Evolutionary conservation across 2,888 invertebrate genomes (phyloP).

Genomic region (Ormyrus thymus): DNA sequence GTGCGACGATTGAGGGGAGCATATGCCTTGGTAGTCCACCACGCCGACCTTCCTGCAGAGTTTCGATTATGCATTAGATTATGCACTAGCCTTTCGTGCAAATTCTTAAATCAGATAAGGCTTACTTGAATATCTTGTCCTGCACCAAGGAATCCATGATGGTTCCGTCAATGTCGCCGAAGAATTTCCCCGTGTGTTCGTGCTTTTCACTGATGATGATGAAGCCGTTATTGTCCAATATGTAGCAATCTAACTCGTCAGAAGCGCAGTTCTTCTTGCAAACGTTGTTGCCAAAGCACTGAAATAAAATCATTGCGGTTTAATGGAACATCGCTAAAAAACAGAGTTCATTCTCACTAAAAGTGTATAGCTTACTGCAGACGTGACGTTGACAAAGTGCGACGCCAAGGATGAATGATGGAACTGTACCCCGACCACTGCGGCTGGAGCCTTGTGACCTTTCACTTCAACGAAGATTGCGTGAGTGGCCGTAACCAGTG

Average conservation of each 20-base stretch:
- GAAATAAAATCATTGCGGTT: constrained; percentile 62
- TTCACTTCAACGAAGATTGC: constrained; percentile 91
- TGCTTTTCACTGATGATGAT: constrained; percentile 92
- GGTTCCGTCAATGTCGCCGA: constrained; percentile 95
- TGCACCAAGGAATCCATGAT: constrained; percentile 95
- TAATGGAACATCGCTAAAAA: not conserved
- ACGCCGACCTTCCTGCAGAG: constrained; percentile 83
- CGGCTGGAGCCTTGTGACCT: constrained; percentile 90
- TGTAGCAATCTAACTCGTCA: constrained; percentile 92
- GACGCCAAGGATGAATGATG: constrained; percentile 88
- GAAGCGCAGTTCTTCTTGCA: constrained; percentile 92
- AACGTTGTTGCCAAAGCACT: constrained; percentile 82
- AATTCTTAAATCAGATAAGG: not conserved
- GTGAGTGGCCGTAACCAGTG: constrained; percentile 91
- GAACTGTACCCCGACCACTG: constrained; percentile 94
- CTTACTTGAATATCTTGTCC: constrained; percentile 86
- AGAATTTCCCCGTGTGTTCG: constrained; percentile 92
- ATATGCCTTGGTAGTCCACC: constrained; percentile 92
- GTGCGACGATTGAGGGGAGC: constrained; percentile 77
- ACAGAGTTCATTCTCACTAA: not conserved
- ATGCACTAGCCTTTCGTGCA: not conserved
- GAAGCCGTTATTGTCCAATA: constrained; percentile 96
- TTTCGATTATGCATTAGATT: not conserved
- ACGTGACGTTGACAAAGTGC: constrained; percentile 92
- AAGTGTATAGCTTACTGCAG: constrained; percentile 80